Base-by-base conservation (phyloP, 2,113 vertebrate genomes). In the Urocynchramus pylzowi region DNA sequence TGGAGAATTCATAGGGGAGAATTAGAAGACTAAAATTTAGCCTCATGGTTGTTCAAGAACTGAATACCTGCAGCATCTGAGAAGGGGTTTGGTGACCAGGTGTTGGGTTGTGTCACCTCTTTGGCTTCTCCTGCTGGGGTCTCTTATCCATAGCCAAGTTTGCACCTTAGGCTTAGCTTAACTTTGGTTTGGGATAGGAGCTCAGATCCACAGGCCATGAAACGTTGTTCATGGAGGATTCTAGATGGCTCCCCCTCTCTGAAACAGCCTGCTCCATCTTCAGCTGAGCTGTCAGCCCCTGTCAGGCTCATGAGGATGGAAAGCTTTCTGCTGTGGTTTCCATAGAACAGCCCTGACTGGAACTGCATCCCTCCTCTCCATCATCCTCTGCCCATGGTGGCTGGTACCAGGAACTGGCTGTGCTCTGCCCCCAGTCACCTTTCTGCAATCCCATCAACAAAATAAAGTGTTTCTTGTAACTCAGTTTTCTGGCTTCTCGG, bases 301-400 rank as follows among this genome's bases (percentile, higher is more conserved):
- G n/a, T 27, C 45, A 35, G 44, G 49, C 52, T 57, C 42, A 7
- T 7, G 1, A 44, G 37, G 27, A 47, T 7, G 21, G 71, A 22
- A 68, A 74, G n/a, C 18, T 30, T 60, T 53, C 2, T 0, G 1
- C 23, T 44, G 44, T 39, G 77, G 30, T 59, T 80, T 80, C 65
- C 57, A 3, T 1, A 23, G 57, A 27, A 7, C 7, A 39, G 7
- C 31, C 5, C 27, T 41, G 47, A 2, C 78, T 79, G 76, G 67
- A 86, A 7, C 19, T 57, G 60, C 37, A 33, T 35, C 76, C 24
- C 17, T 54, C 16, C 24, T 44, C n/a, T 52, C 42, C 69, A 28
- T 53, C 26, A 17, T 22, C 21, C 2, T 1, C 4, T 16, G 52
- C 11, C 54, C 3, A 0, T 28, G 18, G 44, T 37, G 41, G 47